Evolutionary conservation across 2,888 invertebrate species (phyloP).

Genomic region (Linnaemya tessellans): DNA sequence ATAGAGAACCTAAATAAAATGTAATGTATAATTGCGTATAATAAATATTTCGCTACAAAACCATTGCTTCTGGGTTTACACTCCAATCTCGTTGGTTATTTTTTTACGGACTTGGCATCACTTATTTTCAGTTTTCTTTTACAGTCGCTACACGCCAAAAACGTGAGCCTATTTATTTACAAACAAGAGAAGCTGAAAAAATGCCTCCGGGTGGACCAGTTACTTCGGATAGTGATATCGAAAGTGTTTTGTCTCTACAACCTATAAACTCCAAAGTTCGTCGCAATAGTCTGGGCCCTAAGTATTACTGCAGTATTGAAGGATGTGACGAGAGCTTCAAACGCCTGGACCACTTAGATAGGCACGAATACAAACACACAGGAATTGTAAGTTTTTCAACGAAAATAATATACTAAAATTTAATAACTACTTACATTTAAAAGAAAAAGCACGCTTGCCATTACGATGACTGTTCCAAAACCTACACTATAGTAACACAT

Average conservation of each 20-base stretch:
- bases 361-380: constrained; percentile 85
- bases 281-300: constrained; percentile 76
- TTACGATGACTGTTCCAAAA: constrained; percentile 85
- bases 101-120: constrained; percentile 4
- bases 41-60: too few relatives aligned
- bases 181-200: neutral
- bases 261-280: constrained; percentile 69
- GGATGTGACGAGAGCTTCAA: constrained; percentile 84
- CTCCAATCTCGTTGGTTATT: too few relatives aligned
- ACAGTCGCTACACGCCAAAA: too few relatives aligned
- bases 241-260: constrained; percentile 76
- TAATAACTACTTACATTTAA: constrained; percentile 66
- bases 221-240: constrained; percentile 81
- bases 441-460: constrained; percentile 86
- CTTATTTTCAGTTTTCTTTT: constrained; percentile 6
- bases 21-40: too few relatives aligned
- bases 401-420: neutral
- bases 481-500: constrained; percentile 86
- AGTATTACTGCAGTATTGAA: constrained; percentile 83
- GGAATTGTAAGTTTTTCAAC: constrained; percentile 84
- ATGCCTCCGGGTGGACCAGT: constrained; percentile 76
- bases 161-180: neutral
- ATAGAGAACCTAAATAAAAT: too few relatives aligned
- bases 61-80: too few relatives aligned
- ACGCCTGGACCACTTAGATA: constrained; percentile 85